Conservation (phyloP, 2,888 invertebrate genomes). For the Drosophila macrothrix region DNA sequence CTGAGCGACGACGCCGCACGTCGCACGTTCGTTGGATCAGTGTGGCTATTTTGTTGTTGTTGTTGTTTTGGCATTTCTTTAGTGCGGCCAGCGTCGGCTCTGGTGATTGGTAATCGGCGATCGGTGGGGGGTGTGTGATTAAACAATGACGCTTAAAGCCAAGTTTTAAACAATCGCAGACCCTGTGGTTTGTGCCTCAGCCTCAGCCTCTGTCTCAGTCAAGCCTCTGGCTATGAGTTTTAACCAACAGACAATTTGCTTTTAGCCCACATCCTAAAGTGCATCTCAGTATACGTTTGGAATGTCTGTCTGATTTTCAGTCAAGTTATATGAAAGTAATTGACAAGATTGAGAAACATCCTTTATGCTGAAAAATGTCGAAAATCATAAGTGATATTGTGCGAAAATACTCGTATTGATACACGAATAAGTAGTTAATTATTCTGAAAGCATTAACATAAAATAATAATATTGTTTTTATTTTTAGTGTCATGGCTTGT, state of each 20-base stretch:
- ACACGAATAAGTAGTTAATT: neutral
- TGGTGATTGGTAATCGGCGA: neutral
- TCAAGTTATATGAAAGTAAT: neutral
- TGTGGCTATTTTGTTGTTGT: neutral
- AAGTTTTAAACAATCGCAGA: constrained; percentile 1
- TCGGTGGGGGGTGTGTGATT: constrained; percentile 7
- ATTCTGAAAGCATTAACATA: neutral
- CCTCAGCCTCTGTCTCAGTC: neutral
- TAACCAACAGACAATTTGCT: neutral
- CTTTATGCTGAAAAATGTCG: neutral
- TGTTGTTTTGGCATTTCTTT: neutral
- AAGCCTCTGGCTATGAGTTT: neutral
- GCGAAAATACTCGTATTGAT: neutral
- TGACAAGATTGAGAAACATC: neutral
- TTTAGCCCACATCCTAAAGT: neutral
- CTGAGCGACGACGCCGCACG: constrained; percentile 8
- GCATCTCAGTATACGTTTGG: neutral
- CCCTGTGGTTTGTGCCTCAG: neutral
- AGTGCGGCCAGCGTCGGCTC: neutral
- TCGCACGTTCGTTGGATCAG: constrained; percentile 1
- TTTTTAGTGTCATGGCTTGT: neutral
- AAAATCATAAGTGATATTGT: neutral
- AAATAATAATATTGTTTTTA: neutral
- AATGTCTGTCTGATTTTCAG: neutral
- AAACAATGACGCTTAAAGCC: constrained; percentile 3